Evolutionary conservation across 2,888 invertebrate species (phyloP), one percentile per base, ranked within the genome.

Genomic region (Drosophila colorata): DNA sequence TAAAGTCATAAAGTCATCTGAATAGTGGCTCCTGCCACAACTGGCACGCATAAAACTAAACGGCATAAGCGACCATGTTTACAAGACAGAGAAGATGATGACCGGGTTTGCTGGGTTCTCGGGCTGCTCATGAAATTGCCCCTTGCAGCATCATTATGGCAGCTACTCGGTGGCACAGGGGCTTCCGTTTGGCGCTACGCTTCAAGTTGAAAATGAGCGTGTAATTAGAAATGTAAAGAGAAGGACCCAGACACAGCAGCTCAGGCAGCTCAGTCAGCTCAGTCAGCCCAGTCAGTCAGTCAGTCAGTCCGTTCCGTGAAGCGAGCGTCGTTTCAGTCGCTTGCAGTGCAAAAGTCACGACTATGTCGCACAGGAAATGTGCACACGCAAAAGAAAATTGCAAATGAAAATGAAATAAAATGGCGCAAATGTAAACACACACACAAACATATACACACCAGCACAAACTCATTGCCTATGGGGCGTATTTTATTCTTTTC

Each of bases 391-490:
- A 78, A 68, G 67, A 81, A 80, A 79, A 79, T 79, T 78, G 64
- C 79, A 74, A 81, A 81, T 80, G 65, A 84, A 81, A 81, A 81
- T 78, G 73, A 80, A 84, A 84, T 84, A 81, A 80, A 84, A 81
- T 80, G 81, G 78, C 72, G 72, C 66, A 80, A 66, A 84, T 72
- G 72, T 78, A 80, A 84, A 66, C 52, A 69, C 28, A 76, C 25
- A 71, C 37, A 66, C 25, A 64, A 20, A 59, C 8, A 71, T 40
- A n/a, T 25, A 38, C 9, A 58, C 16, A 55, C 28, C 4, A 20
- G 51, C 46, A 57, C 49, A 68, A 65, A 31, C 70, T 74, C 78
- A 74, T 68, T 77, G 78, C 74, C 69, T 70, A 52, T 69, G 66
- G 74, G 61, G 78, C 67, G 68, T 70, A 68, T 72, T 75, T 82